phyloP scores from a whole-genome alignment of 2,797 vertebrate genomes.

The Phalanger gymnotis region DNA sequence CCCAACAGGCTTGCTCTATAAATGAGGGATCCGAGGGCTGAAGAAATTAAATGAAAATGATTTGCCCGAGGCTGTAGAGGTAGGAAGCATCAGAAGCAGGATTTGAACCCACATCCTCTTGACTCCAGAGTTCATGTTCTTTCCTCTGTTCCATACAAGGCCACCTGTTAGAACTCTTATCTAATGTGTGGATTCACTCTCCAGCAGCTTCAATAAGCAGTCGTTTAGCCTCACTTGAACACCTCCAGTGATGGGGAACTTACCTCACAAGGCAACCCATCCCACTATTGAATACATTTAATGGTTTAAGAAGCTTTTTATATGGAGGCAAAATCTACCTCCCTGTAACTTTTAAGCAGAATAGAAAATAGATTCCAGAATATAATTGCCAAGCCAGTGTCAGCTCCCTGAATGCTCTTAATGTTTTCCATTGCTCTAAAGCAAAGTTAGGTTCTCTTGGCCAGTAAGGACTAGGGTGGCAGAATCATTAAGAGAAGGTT shows the following conservation, averaged over 20 bases:
- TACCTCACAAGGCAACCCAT: not conserved
- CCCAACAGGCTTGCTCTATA: not conserved
- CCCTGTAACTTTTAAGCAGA: not conserved
- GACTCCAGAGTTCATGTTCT: not conserved
- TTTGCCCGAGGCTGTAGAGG: not conserved
- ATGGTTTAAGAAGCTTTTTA: not conserved
- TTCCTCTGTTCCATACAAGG: not conserved
- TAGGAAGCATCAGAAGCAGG: not conserved
- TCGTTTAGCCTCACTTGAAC: not conserved
- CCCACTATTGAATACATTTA: not conserved
- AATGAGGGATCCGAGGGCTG: not conserved
- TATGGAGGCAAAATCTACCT: constrained; percentile 14
- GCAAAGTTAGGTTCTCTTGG: not conserved
- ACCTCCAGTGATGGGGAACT: not conserved
- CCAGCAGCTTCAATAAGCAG: not conserved
- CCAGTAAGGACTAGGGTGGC: not conserved
- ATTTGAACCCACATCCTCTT: not conserved
- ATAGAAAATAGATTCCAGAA: not conserved
- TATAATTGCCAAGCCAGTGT: not conserved
- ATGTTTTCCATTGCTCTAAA: constrained; percentile 20
- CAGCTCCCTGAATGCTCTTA: not conserved
- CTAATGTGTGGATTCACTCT: not conserved
- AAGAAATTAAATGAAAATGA: not conserved
- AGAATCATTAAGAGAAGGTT: not conserved
- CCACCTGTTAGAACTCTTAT: not conserved